A percentile compares a stretch with the other conserved stretches of the same genome.
phyloP scores from a whole-genome alignment of 2,888 invertebrate genomes.

The Phaonia tiefii region DNA sequence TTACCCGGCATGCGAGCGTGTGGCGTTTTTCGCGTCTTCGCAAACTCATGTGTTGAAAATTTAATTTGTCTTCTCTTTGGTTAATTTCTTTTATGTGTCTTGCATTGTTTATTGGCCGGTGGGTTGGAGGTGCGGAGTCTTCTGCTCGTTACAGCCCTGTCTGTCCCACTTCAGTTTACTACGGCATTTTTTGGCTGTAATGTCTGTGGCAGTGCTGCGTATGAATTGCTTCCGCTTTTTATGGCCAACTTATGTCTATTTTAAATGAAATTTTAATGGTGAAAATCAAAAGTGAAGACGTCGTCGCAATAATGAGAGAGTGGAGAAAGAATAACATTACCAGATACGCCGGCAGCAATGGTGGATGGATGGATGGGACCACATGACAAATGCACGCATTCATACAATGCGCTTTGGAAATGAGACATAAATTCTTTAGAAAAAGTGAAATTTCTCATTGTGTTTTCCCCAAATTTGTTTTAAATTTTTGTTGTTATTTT shows the following conservation, averaged over 20 bases:
- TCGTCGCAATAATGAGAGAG: too few relatives aligned
- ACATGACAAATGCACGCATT: constrained; percentile 22
- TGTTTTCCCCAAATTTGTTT: background rate
- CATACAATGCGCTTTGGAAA: constrained; percentile 18
- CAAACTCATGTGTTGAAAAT: constrained; percentile 13
- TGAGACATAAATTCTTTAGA: constrained; percentile 14
- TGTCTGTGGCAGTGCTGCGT: background rate
- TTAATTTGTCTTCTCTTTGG: constrained; percentile 25
- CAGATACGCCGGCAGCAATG: too few relatives aligned
- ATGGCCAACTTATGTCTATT: constrained; percentile 36
- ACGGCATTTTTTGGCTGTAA: constrained; percentile 5
- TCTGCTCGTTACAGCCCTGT: background rate
- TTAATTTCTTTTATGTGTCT: constrained; percentile 10
- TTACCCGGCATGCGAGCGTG: background rate
- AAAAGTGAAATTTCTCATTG: constrained; percentile 30
- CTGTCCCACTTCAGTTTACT: background rate
- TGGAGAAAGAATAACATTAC: too few relatives aligned
- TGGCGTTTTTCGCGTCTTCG: background rate
- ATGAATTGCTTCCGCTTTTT: constrained; percentile 49
- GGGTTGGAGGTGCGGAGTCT: background rate
- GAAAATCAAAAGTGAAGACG: constrained; percentile 47
- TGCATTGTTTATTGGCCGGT: constrained; percentile 10
- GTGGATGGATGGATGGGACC: background rate
- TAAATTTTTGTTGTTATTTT: background rate
- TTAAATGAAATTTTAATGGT: constrained; percentile 30